Evolutionary conservation across 1,140 invertebrate species (phyloP).

Genomic region (Bombus sylvicola): DNA sequence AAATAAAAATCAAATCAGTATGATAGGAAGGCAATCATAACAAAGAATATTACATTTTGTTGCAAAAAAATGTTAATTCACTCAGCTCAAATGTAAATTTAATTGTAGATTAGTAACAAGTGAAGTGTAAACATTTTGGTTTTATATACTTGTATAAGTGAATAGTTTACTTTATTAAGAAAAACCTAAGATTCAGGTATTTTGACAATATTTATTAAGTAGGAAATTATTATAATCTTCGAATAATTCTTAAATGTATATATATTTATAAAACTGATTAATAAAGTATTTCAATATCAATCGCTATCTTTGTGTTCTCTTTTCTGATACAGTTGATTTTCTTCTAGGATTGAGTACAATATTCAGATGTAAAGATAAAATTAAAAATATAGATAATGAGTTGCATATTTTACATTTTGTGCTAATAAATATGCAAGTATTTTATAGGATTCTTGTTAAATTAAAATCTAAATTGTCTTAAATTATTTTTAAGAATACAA

Average conservation of each 20-base stretch:
- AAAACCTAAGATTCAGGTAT: not conserved
- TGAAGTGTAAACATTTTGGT: not conserved
- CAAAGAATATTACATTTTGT: not conserved
- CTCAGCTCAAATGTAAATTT: not conserved
- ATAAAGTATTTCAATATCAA: not conserved
- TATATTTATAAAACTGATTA: slow-evolving; percentile 11
- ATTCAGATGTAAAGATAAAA: not conserved
- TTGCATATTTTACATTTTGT: not conserved
- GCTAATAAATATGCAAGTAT: slow-evolving; percentile 26
- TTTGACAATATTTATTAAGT: slow-evolving; percentile 13
- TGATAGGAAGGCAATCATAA: not conserved
- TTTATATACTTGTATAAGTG: not conserved
- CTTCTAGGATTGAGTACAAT: not conserved
- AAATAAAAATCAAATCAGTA: not conserved
- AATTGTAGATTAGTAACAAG: not conserved
- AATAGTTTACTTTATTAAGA: not conserved
- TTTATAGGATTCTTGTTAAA: not conserved
- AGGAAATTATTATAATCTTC: not conserved
- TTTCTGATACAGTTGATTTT: not conserved
- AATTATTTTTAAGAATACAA: slow-evolving; percentile 3
- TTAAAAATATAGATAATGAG: not conserved
- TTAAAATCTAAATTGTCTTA: slow-evolving; percentile 4
- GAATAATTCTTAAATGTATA: not conserved
- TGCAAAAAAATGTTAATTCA: not conserved
- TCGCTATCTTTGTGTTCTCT: not conserved